Conservation (phyloP, 2,888 invertebrate species). For the Dolichomitus sp. region DNA sequence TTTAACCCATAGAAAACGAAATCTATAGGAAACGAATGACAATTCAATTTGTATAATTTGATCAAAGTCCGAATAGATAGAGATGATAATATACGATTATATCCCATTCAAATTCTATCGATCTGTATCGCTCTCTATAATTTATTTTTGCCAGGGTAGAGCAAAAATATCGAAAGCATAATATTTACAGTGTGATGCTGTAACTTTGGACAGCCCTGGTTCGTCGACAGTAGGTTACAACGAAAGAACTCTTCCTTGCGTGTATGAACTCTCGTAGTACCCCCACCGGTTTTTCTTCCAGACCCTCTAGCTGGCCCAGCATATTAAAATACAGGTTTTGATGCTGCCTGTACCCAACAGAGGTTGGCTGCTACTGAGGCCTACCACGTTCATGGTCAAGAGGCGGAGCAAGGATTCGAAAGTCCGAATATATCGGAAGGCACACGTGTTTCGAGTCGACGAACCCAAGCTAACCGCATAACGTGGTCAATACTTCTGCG, state of each 20-base stretch:
- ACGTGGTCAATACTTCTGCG: slow-evolving; percentile 53
- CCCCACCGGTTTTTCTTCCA: slow-evolving; percentile 33
- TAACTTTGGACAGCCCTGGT: slow-evolving; percentile 60
- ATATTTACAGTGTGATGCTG: slow-evolving; percentile 1
- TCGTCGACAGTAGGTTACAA: slow-evolving; percentile 29
- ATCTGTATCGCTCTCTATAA: no score
- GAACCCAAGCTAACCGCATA: slow-evolving; percentile 49
- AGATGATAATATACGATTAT: no score
- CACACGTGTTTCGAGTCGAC: slow-evolving; percentile 56
- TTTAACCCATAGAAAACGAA: no score
- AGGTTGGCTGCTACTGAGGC: slow-evolving; percentile 38
- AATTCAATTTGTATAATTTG: no score
- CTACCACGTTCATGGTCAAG: slow-evolving; percentile 65
- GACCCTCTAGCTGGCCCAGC: slow-evolving; percentile 40
- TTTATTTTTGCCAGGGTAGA: neutral
- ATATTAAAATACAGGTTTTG: slow-evolving; percentile 50
- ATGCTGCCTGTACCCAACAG: slow-evolving; percentile 49
- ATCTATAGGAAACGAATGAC: no score
- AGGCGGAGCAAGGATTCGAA: slow-evolving; percentile 66
- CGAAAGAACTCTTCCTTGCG: slow-evolving; percentile 37
- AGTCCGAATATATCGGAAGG: slow-evolving; percentile 57
- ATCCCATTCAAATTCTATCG: no score
- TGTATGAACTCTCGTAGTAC: slow-evolving; percentile 36
- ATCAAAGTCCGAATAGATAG: no score
- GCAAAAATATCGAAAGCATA: neutral